These are phyloP conservation scores for Drosophila persimilis DNA, from an alignment of 1,140 invertebrate genomes.

Conservation along the genomic window DNA sequence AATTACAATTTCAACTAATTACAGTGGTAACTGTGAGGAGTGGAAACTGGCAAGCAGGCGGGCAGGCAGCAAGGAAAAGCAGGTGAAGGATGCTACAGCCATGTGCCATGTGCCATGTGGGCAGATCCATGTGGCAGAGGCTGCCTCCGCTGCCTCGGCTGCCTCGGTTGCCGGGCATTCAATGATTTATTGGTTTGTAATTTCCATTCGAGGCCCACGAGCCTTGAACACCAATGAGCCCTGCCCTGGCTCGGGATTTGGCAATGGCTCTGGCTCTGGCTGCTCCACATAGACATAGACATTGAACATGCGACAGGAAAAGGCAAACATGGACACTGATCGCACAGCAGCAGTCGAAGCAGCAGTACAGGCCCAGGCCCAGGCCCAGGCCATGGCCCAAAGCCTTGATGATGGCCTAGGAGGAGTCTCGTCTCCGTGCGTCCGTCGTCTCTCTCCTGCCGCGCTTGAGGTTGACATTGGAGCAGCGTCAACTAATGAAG, in stretches of 20 bases:
- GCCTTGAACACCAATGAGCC: conserved; percentile 62
- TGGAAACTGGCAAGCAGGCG: conserved; percentile 17
- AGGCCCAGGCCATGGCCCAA: conserved; percentile 8
- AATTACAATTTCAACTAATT: conserved; percentile 81
- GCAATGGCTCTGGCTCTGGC: conserved; percentile 1
- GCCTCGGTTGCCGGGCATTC: conserved; percentile 31
- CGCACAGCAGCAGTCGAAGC: conserved; percentile 28
- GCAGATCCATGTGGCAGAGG: conserved; percentile 18
- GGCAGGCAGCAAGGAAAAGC: not conserved
- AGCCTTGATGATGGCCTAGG: conserved; percentile 65
- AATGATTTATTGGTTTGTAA: conserved; percentile 81
- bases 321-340: conserved; percentile 75
- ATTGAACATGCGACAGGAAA: conserved; percentile 72
- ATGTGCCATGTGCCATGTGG: conserved; percentile 25
- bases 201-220: conserved; percentile 76
- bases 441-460: not conserved
- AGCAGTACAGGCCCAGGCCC: conserved; percentile 4
- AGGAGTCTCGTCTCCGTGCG: conserved; percentile 1
- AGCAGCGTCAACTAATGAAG: conserved; percentile 78
- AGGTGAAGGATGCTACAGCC: conserved; percentile 39
- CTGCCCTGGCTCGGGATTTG: conserved; percentile 10
- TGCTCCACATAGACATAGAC: conserved; percentile 49
- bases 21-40: conserved; percentile 53
- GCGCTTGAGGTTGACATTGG: conserved; percentile 58
- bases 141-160: not conserved